Percentiles rank a stretch among this genome's conserved stretches.
Conservation (phyloP, 2,113 vertebrate species). For the Scopus umbretta region DNA sequence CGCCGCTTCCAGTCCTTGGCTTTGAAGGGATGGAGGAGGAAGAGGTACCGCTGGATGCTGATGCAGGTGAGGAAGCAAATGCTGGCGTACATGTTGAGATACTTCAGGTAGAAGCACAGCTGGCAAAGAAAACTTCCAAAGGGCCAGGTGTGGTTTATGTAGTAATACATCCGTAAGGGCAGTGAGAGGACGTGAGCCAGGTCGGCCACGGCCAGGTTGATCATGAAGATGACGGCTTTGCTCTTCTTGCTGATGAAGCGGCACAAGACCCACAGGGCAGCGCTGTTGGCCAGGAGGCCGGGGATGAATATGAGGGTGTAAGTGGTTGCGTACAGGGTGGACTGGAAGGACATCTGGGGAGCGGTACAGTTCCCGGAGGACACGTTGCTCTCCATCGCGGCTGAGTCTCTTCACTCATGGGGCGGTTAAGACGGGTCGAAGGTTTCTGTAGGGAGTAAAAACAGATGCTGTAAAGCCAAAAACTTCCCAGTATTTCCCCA, state of each 20-base stretch:
- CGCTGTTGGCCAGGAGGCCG: slow-evolving; percentile 82
- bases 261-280: slow-evolving; percentile 83
- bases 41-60: slow-evolving; percentile 84
- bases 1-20: slow-evolving; percentile 82
- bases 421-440: not conserved
- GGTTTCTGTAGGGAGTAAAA: slow-evolving; percentile 22
- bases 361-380: slow-evolving; percentile 45
- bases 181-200: slow-evolving; percentile 83
- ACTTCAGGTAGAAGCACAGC: slow-evolving; percentile 90
- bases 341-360: slow-evolving; percentile 63
- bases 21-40: slow-evolving; percentile 79
- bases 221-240: slow-evolving; percentile 89
- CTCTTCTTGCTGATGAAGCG: slow-evolving; percentile 80
- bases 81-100: slow-evolving; percentile 90
- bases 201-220: slow-evolving; percentile 84
- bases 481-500: not conserved
- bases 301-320: slow-evolving; percentile 86
- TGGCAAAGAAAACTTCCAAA: slow-evolving; percentile 79
- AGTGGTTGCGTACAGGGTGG: slow-evolving; percentile 76
- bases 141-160: slow-evolving; percentile 78
- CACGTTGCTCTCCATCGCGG: slow-evolving; percentile 16
- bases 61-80: slow-evolving; percentile 87
- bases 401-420: not conserved
- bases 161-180: slow-evolving; percentile 84
- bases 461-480: not conserved